Base-by-base conservation (phyloP, 2,888 invertebrate genomes). In the Hypercompe scribonia region DNA sequence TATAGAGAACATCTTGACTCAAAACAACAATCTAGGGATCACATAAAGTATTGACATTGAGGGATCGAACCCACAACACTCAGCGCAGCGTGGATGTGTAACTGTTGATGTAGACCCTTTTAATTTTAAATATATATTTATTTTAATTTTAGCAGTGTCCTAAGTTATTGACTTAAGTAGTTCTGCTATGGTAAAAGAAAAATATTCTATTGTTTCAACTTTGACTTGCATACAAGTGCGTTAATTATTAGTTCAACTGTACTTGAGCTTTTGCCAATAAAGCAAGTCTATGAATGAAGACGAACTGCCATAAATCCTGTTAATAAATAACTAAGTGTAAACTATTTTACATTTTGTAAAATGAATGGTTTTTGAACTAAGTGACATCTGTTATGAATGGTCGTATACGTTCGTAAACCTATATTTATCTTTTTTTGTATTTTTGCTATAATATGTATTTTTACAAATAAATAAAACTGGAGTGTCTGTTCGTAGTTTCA, bases 241-340 rank as follows among this genome's bases (percentile, higher is more conserved):
- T 68, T 65, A 75, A 67, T 65, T 64, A 65, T 69, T 75, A 76
- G 64, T 63, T 68, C 8, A 72, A 83, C 68, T 79, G 84, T 85
- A 82, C 85, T 86, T 86, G 86, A 86, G 73, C 67, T 65, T n/a
- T 33, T 86, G 86, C 86, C 86, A 86, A 85, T 72, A 82, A 78
- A 76, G 71, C 73, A 72, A 79, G 75, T 73, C 36, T 70, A 77
- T 77, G 79, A 79, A 86, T 84, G 81, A 78, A 80, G 77, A 80
- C 76, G 81, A 74, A 68, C 70, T 79, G 81, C 78, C 84, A 77
- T 76, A 72, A 77, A 81, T 77, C 77, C 69, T 67, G 70, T 71
- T 76, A 77, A 79, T 75, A 81, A 79, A 79, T 80, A 72, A 70
- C 73, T 63, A 33, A 11, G 61, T 61, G 61, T 61, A 69, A 61